phyloP scores from a whole-genome alignment of 2,888 invertebrate species.

The Brenthis ino region DNA sequence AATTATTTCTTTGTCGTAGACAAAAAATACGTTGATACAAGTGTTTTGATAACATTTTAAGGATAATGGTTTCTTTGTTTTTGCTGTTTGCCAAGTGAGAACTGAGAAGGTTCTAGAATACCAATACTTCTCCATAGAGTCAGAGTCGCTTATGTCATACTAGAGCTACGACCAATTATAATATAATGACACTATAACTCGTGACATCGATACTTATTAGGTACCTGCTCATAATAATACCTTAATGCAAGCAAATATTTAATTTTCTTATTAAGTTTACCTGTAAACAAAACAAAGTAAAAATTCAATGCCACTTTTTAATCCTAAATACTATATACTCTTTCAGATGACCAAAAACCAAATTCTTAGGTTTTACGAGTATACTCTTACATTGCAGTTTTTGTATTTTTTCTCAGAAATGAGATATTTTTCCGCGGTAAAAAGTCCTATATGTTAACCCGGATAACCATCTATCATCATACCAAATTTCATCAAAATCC shows the following conservation, averaged over 20 bases:
- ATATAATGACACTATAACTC: slow-evolving; percentile 26
- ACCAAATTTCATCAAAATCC: too few species aligned
- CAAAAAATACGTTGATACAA: neutral
- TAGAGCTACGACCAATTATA: slow-evolving; percentile 24
- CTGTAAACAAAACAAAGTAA: too few species aligned
- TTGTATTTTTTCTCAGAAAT: too few species aligned
- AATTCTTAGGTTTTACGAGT: too few species aligned
- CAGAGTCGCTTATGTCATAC: slow-evolving; percentile 26
- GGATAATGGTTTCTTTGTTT: slow-evolving; percentile 18
- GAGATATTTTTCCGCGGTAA: too few species aligned
- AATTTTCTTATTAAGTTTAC: too few species aligned
- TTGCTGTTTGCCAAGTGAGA: slow-evolving; percentile 2
- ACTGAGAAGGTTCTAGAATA: slow-evolving; percentile 17
- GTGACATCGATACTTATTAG: slow-evolving; percentile 29
- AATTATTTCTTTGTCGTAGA: slow-evolving; percentile 7
- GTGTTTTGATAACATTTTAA: slow-evolving; percentile 6
- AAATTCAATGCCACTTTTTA: too few species aligned
- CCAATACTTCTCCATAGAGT: slow-evolving; percentile 12
- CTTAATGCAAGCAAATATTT: neutral
- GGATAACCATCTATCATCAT: too few species aligned
- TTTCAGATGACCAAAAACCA: too few species aligned
- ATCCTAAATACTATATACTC: too few species aligned
- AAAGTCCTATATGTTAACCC: too few species aligned
- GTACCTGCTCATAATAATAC: slow-evolving; percentile 4
- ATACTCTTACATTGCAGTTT: neutral